Percentiles rank a stretch among this genome's conserved stretches.
Conservation (phyloP, 2,888 invertebrate genomes). For the Apoda limacodes region DNA sequence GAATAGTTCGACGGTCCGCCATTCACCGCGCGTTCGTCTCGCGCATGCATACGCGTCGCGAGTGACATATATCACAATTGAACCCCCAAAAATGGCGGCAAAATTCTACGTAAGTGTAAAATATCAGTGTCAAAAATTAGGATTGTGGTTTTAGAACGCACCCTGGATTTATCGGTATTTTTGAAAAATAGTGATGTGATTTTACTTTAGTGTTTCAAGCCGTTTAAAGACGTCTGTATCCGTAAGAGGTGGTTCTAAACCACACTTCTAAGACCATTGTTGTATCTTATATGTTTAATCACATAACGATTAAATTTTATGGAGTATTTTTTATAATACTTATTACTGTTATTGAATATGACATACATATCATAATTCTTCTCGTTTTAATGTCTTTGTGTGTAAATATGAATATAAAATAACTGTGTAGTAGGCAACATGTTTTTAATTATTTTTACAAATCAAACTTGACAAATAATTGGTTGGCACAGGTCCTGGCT, state of each 20-base stretch:
- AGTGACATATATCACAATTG: constrained; percentile 48
- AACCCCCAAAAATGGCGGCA: constrained; percentile 55
- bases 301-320: constrained; percentile 14
- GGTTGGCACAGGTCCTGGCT: too few relatives aligned
- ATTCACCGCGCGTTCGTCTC: constrained; percentile 57
- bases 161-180: constrained; percentile 29
- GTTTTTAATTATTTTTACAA: too few relatives aligned
- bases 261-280: constrained; percentile 51
- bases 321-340: too few relatives aligned
- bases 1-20: constrained; percentile 33
- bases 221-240: background rate
- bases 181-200: too few relatives aligned
- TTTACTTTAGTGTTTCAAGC: background rate
- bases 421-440: too few relatives aligned
- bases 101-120: constrained; percentile 67
- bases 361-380: too few relatives aligned
- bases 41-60: constrained; percentile 57
- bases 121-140: constrained; percentile 32
- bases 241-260: constrained; percentile 45
- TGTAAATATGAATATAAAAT: too few relatives aligned
- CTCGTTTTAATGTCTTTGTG: too few relatives aligned
- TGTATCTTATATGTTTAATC: constrained; percentile 29
- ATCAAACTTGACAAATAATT: too few relatives aligned
- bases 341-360: too few relatives aligned
- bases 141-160: constrained; percentile 57